A percentile compares a stretch with the other conserved stretches of the same genome.
These are phyloP conservation scores for Sminthurinus signatus DNA, from an alignment of 1,140 invertebrate species.

Conservation along the genomic window DNA sequence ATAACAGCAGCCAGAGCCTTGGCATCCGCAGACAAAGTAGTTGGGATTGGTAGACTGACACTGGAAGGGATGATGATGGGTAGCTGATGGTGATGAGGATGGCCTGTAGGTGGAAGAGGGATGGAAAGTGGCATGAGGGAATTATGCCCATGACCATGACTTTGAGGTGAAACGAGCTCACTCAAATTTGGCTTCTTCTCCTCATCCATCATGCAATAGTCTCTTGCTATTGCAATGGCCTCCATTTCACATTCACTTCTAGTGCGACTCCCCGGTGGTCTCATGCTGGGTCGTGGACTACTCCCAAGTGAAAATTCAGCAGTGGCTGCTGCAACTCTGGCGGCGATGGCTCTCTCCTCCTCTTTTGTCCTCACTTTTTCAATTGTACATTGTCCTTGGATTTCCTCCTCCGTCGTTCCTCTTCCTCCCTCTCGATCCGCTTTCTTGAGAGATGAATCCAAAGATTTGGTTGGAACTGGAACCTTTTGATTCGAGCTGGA, in stretches of 20 bases:
- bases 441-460: too few relatives aligned
- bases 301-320: too few relatives aligned
- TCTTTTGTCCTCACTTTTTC: neutral
- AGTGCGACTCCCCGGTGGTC: neutral
- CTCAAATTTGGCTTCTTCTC: conserved; percentile 3
- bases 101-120: too few relatives aligned
- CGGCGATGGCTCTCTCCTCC: neutral
- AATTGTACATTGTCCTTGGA: neutral
- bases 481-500: too few relatives aligned
- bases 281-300: neutral
- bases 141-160: too few relatives aligned
- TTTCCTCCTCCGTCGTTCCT: too few relatives aligned
- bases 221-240: neutral
- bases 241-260: neutral
- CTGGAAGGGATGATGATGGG: too few relatives aligned
- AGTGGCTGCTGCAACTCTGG: neutral
- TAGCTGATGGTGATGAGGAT: too few relatives aligned
- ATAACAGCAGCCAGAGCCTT: neutral
- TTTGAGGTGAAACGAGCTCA: neutral
- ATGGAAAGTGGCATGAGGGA: too few relatives aligned
- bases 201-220: neutral
- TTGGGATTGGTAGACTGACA: neutral
- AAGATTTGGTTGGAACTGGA: too few relatives aligned
- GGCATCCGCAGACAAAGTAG: neutral
- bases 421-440: too few relatives aligned